phyloP scores from a whole-genome alignment of 2,113 vertebrate species.

The Condylura cristata region DNA sequence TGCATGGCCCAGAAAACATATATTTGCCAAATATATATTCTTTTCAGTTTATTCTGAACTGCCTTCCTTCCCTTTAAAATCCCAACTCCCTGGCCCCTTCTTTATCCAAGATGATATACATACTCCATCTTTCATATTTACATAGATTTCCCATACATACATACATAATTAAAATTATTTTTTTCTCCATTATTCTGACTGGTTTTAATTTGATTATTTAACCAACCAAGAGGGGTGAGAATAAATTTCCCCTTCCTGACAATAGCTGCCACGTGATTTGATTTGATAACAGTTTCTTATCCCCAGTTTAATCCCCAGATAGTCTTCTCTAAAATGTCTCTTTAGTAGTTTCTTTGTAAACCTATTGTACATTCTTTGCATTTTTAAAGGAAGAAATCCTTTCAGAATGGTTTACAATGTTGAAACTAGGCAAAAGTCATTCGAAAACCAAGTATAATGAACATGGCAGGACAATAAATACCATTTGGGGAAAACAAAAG shows the following conservation, averaged over 20 bases:
- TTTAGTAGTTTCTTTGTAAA: not conserved
- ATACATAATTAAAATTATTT: not conserved
- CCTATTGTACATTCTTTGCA: constrained; percentile 11
- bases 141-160: not conserved
- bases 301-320: not conserved
- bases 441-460: constrained; percentile 36
- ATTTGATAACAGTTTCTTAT: not conserved
- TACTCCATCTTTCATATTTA: not conserved
- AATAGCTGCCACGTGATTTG: not conserved
- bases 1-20: not conserved
- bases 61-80: not conserved
- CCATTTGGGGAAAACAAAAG: constrained; percentile 11
- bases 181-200: not conserved
- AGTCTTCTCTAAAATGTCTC: not conserved
- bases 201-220: not conserved
- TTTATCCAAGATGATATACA: not conserved
- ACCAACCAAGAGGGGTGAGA: not conserved
- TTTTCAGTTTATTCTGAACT: not conserved
- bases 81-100: not conserved
- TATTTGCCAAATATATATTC: not conserved
- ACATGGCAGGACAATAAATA: not conserved
- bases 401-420: constrained; percentile 13
- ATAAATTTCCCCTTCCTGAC: not conserved
- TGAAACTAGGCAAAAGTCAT: constrained; percentile 42
- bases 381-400: constrained; percentile 43